These are phyloP conservation scores for Lucilia sericata DNA, from an alignment of 1,140 invertebrate genomes.

Conservation along the genomic window DNA sequence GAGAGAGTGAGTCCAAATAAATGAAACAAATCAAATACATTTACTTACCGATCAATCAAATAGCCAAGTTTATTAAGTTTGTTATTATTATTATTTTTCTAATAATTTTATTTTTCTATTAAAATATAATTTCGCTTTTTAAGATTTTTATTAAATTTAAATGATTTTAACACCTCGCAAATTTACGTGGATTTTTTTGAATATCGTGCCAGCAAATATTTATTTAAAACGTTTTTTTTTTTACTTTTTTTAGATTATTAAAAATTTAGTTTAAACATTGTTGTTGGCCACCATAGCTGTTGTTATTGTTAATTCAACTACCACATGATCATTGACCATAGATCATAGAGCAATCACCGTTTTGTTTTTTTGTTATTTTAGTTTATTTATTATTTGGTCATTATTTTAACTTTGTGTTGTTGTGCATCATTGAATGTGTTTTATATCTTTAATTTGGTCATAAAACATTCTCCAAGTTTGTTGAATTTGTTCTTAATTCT, in stretches of 20 bases:
- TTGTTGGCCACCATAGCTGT: background rate
- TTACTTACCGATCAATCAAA: slow-evolving; percentile 2
- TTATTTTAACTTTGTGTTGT: background rate
- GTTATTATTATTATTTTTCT: too few relatives aligned
- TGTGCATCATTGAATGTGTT: background rate
- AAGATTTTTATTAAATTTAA: background rate
- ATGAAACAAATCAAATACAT: too few relatives aligned
- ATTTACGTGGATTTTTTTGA: background rate
- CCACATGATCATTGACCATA: background rate
- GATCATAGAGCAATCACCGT: too few relatives aligned
- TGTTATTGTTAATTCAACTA: background rate
- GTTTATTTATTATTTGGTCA: background rate
- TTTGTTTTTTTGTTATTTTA: background rate
- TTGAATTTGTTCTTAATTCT: background rate
- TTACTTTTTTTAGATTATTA: background rate
- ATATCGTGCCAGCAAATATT: background rate
- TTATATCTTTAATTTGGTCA: background rate
- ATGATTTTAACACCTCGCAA: background rate
- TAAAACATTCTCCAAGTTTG: slow-evolving; percentile 4
- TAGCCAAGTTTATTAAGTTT: background rate
- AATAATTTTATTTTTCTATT: too few relatives aligned
- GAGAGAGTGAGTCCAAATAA: background rate
- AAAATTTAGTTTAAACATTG: background rate
- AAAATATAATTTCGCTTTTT: too few relatives aligned
- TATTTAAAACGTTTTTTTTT: background rate